A percentile compares a stretch with the other conserved stretches of the same genome.
These are phyloP conservation scores for Tyto alba DNA, from an alignment of 2,113 vertebrate genomes.

Conservation along the genomic window DNA sequence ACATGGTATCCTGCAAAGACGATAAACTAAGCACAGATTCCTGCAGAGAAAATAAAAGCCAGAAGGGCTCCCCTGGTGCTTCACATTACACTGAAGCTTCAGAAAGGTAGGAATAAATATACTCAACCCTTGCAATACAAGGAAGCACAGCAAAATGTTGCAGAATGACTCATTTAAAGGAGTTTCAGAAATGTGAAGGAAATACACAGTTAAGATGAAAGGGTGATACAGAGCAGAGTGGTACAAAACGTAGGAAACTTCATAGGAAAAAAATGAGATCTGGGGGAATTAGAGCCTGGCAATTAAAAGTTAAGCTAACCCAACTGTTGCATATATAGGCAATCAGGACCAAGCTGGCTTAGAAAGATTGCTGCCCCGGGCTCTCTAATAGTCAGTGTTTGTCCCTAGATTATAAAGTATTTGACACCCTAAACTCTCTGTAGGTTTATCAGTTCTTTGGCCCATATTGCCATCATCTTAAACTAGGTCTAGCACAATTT, in stretches of 20 bases:
- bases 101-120: neutral
- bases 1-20: neutral
- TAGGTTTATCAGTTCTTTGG: neutral
- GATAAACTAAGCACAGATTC: neutral
- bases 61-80: neutral
- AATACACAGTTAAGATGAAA: neutral
- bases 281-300: neutral
- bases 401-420: too few relatives aligned
- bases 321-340: neutral
- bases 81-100: neutral
- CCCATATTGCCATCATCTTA: neutral
- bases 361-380: neutral
- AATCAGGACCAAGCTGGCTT: neutral
- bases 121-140: neutral
- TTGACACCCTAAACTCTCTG: neutral
- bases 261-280: neutral
- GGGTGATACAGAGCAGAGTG: neutral
- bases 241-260: neutral
- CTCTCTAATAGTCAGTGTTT: too few relatives aligned
- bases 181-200: neutral
- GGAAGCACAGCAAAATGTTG: neutral
- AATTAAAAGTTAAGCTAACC: neutral
- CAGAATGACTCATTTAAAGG: neutral
- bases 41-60: constrained; percentile 32
- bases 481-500: constrained; percentile 36